Evolutionary conservation across 2,888 invertebrate genomes (phyloP).

Genomic region (Byasa hedistus): DNA sequence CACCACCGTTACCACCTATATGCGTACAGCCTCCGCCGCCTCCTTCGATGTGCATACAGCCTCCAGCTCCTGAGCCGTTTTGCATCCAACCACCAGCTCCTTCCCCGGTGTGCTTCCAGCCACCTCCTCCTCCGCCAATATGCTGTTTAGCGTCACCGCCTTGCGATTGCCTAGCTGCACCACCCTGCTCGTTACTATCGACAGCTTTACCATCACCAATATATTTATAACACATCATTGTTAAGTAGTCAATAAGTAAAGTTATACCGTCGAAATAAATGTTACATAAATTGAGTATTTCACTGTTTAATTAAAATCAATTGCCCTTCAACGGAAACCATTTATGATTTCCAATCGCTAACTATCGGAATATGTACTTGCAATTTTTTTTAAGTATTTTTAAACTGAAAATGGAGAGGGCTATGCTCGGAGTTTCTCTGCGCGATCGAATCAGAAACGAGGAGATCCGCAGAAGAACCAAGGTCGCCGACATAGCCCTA

Average conservation of each 20-base stretch:
- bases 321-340: neutral
- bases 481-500: too few species aligned
- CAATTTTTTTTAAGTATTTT: neutral
- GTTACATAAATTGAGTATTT: slow-evolving; percentile 18
- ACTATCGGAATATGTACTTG: neutral
- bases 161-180: slow-evolving; percentile 28
- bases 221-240: slow-evolving; percentile 38
- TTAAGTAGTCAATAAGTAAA: slow-evolving; percentile 27
- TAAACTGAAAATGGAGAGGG: too few species aligned
- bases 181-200: slow-evolving; percentile 35
- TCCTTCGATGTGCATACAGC: slow-evolving; percentile 51
- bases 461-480: too few species aligned
- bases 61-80: slow-evolving; percentile 49
- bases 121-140: slow-evolving; percentile 46
- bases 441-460: too few species aligned
- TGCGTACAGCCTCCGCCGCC: slow-evolving; percentile 61
- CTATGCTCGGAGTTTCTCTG: too few species aligned
- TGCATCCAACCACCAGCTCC: slow-evolving; percentile 60
- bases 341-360: neutral
- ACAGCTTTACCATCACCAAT: slow-evolving; percentile 39
- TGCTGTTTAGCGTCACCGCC: slow-evolving; percentile 31
- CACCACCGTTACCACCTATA: slow-evolving; percentile 60
- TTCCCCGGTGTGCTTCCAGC: slow-evolving; percentile 60
- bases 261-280: slow-evolving; percentile 21
- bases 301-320: neutral